Percentiles rank a stretch among this genome's conserved stretches.
Evolutionary conservation across 2,888 invertebrate genomes (phyloP).

Genomic region (Cheilosia vernalis): DNA sequence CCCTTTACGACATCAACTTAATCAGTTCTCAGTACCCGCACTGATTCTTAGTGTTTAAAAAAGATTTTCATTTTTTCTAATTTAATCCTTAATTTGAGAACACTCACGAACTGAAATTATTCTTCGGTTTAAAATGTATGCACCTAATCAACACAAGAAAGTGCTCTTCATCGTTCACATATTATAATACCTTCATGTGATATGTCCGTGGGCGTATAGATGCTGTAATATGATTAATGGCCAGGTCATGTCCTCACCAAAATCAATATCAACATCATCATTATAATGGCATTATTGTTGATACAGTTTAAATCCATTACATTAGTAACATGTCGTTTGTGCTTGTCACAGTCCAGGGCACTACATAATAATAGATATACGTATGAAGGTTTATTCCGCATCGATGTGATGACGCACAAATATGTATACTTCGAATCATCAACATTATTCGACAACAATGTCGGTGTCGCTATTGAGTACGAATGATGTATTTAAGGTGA

Average conservation of each 20-base stretch:
- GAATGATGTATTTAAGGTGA: constrained; percentile 38
- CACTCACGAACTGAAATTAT: no score
- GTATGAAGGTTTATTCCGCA: background rate
- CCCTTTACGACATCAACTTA: no score
- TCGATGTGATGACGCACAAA: constrained; percentile 24
- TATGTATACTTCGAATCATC: constrained; percentile 45
- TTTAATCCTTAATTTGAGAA: no score
- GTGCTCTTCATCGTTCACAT: constrained; percentile 34
- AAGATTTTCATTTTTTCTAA: no score
- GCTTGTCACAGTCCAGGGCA: constrained; percentile 25
- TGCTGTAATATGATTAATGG: constrained; percentile 66
- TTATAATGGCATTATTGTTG: constrained; percentile 64
- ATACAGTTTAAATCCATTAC: constrained; percentile 66
- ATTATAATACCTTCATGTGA: background rate
- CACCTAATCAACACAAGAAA: constrained; percentile 32
- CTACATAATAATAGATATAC: background rate
- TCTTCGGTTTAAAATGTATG: background rate
- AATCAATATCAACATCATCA: constrained; percentile 71
- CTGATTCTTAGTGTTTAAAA: no score
- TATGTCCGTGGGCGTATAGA: constrained; percentile 62
- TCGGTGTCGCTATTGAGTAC: constrained; percentile 19
- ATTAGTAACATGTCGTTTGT: constrained; percentile 59
- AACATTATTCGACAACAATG: constrained; percentile 53
- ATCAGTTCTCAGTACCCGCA: no score
- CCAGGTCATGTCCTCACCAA: constrained; percentile 54